Base-by-base conservation (phyloP, 2,113 vertebrate species). In the Carassius carassius region DNA sequence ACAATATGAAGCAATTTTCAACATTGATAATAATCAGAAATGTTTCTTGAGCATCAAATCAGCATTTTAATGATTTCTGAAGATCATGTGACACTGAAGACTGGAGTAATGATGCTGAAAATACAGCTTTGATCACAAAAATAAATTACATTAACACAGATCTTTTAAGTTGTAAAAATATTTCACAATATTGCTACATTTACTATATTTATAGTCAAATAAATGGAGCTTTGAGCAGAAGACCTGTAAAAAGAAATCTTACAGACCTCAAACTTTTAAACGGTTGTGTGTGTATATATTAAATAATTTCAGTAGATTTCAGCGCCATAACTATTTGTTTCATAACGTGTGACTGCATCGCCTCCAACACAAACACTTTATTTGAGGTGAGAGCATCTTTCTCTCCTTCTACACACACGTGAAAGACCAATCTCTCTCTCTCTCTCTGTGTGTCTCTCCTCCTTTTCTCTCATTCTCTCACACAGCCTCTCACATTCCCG, bases 341-440 rank as follows among this genome's bases (percentile, higher is more conserved):
- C 19, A 23, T 73, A 44, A 23, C 14, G 21, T 47, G 70, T 73
- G 70, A 73, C 21, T 73, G 70, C 19, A 8, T 47, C 21, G 5
- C 70, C 5, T 72, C 17, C n/a, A n/a, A 41, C 19, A 23, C 8
- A 23, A n/a, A 72, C 37, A 72, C 1, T 23, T 10, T 23, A 3
- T 72, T 13, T 44, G 69, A 72, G 1, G 37, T 47, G 37, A 73
- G 70, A 73, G 47, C 70, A 73, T 74, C 41, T 44, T 44, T 44
- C 41, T 41, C 41, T 44, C 41, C 41, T 10, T 44, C 70, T 44
- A 65, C 73, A 51, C 78, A 23, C 49, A 54, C 79, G 84, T 82
- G 84, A 90, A 89, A 83, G 89, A 89, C 93, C 91, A 91, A 91
- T 91, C 84, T 8, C 86, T 80, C 83, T 82, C 73, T 86, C 81